Evolutionary conservation across 2,888 invertebrate genomes (phyloP).

Genomic region (Aleiodes alternator): DNA sequence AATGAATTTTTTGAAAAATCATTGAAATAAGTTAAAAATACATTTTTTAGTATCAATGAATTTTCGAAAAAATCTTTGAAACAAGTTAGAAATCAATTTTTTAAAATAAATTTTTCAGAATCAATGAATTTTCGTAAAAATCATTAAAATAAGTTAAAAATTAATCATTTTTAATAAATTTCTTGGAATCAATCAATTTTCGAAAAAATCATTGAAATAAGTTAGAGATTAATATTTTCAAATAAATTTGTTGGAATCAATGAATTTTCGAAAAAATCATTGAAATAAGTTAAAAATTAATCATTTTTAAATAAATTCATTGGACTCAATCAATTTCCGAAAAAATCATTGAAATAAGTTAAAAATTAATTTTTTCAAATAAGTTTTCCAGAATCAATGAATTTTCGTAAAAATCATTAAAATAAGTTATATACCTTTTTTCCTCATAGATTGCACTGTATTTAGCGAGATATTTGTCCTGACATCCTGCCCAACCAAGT

Average conservation of each 20-base stretch:
- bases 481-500: slow-evolving; percentile 88
- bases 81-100: neutral
- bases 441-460: slow-evolving; percentile 88
- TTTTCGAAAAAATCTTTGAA: too few species aligned
- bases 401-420: neutral
- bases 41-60: neutral
- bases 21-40: neutral
- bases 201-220: neutral
- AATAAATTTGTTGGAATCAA: too few species aligned
- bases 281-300: too few species aligned
- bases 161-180: neutral
- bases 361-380: neutral
- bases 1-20: too few species aligned
- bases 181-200: too few species aligned
- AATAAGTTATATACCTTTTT: slow-evolving; percentile 78
- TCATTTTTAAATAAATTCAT: neutral
- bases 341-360: too few species aligned
- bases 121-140: neutral
- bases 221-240: neutral
- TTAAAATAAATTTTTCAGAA: too few species aligned
- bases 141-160: neutral
- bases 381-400: too few species aligned
- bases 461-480: slow-evolving; percentile 85
- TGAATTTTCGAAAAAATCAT: too few species aligned
- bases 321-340: too few species aligned